Evolutionary conservation across 2,797 vertebrate species (phyloP).

Genomic region (Sciurus carolinensis): DNA sequence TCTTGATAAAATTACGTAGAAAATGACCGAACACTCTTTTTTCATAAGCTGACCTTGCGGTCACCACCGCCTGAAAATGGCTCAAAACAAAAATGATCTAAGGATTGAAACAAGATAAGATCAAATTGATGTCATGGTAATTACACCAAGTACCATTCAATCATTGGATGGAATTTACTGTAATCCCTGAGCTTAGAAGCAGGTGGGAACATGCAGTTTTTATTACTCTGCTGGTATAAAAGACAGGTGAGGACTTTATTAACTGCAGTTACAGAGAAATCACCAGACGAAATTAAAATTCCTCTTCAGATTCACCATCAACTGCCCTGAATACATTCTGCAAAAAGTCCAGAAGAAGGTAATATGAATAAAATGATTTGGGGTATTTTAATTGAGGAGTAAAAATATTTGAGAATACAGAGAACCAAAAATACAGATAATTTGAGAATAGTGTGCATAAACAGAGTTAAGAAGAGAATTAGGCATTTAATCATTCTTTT

Average conservation of each 20-base stretch:
- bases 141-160: slow-evolving; percentile 87
- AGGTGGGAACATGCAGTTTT: slow-evolving; percentile 80
- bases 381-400: slow-evolving; percentile 64
- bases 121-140: slow-evolving; percentile 88
- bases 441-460: slow-evolving; percentile 51
- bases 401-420: slow-evolving; percentile 37
- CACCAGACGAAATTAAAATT: slow-evolving; percentile 70
- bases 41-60: slow-evolving; percentile 86
- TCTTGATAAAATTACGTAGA: slow-evolving; percentile 79
- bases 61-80: slow-evolving; percentile 71
- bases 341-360: slow-evolving; percentile 84
- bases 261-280: slow-evolving; percentile 74
- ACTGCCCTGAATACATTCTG: slow-evolving; percentile 71
- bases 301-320: slow-evolving; percentile 78
- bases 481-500: slow-evolving; percentile 53
- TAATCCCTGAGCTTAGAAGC: slow-evolving; percentile 90
- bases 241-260: slow-evolving; percentile 82
- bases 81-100: slow-evolving; percentile 83
- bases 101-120: slow-evolving; percentile 88
- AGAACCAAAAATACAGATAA: not conserved
- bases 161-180: slow-evolving; percentile 86
- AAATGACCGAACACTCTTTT: slow-evolving; percentile 66
- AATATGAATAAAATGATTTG: slow-evolving; percentile 78
- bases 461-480: slow-evolving; percentile 56
- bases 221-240: slow-evolving; percentile 87